These are phyloP conservation scores for Ostrea denselamellosa DNA, from an alignment of 1,140 invertebrate species.

Conservation along the genomic window DNA sequence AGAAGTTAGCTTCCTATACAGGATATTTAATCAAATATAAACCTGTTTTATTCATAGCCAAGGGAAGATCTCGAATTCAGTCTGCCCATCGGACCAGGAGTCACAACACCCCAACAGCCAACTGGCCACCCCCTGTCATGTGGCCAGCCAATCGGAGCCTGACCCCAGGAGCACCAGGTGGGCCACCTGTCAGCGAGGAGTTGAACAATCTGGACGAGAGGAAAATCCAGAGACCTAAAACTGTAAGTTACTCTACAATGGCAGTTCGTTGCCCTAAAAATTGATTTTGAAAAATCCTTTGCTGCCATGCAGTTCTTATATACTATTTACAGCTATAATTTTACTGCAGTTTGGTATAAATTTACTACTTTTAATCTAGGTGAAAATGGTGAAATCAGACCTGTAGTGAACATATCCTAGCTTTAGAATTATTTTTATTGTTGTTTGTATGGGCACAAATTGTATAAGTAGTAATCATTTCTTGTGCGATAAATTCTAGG, in stretches of 20 bases:
- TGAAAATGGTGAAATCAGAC: no score
- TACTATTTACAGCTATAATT: no score
- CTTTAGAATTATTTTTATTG: no score
- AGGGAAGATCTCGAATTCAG: slow-evolving; percentile 45
- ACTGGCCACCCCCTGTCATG: slow-evolving; percentile 66
- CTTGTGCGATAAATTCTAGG: not conserved
- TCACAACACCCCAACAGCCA: slow-evolving; percentile 57
- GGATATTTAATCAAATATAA: not conserved
- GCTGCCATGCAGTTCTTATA: no score
- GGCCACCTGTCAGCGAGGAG: slow-evolving; percentile 38
- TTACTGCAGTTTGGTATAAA: no score
- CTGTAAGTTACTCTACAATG: slow-evolving; percentile 57
- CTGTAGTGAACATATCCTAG: no score
- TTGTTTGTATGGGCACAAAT: no score
- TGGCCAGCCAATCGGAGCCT: slow-evolving; percentile 64
- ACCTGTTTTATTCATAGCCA: not conserved
- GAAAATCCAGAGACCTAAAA: slow-evolving; percentile 71
- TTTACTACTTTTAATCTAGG: no score
- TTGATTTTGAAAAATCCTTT: no score
- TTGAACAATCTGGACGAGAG: slow-evolving; percentile 60
- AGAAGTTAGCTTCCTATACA: no score
- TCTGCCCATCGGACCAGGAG: slow-evolving; percentile 58
- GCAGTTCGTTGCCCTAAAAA: no score
- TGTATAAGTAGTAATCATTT: not conserved
- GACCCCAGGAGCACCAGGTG: slow-evolving; percentile 55